Evolutionary conservation across 2,797 vertebrate species (phyloP).

Genomic region (Microtus californicus): DNA sequence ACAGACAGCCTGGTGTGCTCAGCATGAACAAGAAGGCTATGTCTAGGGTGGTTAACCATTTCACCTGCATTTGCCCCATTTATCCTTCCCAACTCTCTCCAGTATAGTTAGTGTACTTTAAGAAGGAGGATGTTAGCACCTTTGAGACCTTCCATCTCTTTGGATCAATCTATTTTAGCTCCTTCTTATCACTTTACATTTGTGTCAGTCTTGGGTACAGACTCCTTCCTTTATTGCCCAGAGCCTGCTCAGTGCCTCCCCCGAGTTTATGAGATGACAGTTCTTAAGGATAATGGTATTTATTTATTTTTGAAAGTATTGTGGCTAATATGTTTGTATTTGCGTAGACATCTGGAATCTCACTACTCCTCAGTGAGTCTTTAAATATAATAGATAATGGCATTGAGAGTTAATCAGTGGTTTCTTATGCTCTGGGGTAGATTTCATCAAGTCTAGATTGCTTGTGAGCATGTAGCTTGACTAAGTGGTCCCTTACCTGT

Average conservation of each 20-base stretch:
- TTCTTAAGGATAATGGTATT: slow-evolving; percentile 10
- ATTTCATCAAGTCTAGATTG: slow-evolving; percentile 42
- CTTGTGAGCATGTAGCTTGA: slow-evolving; percentile 1
- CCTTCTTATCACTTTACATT: neutral
- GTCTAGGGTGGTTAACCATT: neutral
- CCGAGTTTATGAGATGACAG: neutral
- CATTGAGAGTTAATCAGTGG: slow-evolving; percentile 50
- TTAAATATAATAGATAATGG: slow-evolving; percentile 50
- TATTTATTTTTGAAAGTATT: slow-evolving; percentile 52
- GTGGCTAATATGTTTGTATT: slow-evolving; percentile 26
- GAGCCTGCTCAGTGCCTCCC: neutral
- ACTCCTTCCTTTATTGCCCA: slow-evolving; percentile 15
- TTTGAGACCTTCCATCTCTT: neutral
- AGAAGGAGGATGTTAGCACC: neutral
- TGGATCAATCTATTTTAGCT: slow-evolving; percentile 1
- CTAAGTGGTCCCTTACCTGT: slow-evolving; percentile 43
- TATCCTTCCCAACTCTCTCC: neutral
- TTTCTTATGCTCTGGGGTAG: slow-evolving; percentile 37
- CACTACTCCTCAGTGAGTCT: slow-evolving; percentile 35
- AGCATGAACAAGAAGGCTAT: neutral
- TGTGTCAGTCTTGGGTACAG: neutral
- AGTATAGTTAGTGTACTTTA: neutral
- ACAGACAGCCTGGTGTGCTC: neutral
- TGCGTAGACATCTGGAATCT: slow-evolving; percentile 17
- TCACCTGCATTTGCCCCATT: neutral